A percentile compares a stretch with the other conserved stretches of the same genome.
Evolutionary conservation across 2,888 invertebrate species (phyloP).

Genomic region (Drosophila colorata): DNA sequence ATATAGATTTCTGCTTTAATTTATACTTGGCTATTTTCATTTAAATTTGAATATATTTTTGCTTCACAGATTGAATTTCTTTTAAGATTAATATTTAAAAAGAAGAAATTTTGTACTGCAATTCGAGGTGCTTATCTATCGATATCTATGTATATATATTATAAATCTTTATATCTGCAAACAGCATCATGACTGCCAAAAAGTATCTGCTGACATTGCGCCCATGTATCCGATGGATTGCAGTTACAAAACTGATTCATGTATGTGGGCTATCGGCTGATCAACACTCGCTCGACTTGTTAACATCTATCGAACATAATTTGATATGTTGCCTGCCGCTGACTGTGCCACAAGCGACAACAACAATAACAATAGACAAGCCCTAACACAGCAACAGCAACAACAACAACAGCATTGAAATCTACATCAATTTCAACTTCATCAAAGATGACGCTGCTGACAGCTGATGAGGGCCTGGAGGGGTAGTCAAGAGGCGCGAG

Average conservation of each 20-base stretch:
- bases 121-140: background rate
- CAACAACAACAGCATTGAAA: constrained; percentile 7
- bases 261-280: constrained; percentile 47
- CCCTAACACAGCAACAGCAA: constrained; percentile 12
- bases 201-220: constrained; percentile 1
- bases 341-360: constrained; percentile 25
- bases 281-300: constrained; percentile 55
- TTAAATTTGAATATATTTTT: too few species aligned
- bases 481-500: background rate
- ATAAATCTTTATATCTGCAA: background rate
- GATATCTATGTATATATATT: background rate
- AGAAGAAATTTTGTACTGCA: background rate
- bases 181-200: background rate
- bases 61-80: too few species aligned
- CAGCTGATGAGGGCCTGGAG: constrained; percentile 57
- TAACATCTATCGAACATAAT: constrained; percentile 67
- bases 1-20: too few species aligned
- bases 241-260: background rate
- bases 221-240: background rate
- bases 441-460: constrained; percentile 54
- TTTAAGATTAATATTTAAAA: too few species aligned
- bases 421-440: constrained; percentile 24
- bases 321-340: constrained; percentile 52
- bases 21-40: too few species aligned
- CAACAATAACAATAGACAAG: constrained; percentile 13